Percentiles rank a stretch among this genome's conserved stretches.
These are phyloP conservation scores for Nesidiocoris tenuis DNA, from an alignment of 2,888 invertebrate species.

Conservation along the genomic window DNA sequence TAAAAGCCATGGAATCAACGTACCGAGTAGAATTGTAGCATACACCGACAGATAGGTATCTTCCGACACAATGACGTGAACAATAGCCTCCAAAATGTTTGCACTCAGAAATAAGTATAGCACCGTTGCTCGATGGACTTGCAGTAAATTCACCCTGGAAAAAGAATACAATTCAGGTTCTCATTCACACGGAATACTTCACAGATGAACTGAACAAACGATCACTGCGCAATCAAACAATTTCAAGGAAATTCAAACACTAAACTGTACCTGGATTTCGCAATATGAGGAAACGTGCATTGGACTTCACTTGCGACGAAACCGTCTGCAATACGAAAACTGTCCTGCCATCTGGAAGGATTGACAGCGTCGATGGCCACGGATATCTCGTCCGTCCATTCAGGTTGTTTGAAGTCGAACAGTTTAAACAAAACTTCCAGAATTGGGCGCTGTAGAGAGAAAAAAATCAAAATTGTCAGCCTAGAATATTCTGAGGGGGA, in stretches of 20 bases:
- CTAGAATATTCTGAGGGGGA: background rate
- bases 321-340: conserved; percentile 87
- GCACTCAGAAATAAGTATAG: conserved; percentile 85
- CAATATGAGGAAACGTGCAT: conserved; percentile 79
- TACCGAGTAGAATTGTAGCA: conserved; percentile 83
- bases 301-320: conserved; percentile 93
- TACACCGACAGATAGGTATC: conserved; percentile 88
- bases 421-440: conserved; percentile 89
- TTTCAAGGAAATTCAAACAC: background rate
- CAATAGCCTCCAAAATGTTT: conserved; percentile 82
- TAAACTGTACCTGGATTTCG: conserved; percentile 65
- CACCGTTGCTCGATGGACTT: conserved; percentile 85
- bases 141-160: conserved; percentile 81
- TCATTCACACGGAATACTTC: no score
- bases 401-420: conserved; percentile 70
- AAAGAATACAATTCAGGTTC: background rate
- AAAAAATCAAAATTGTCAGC: background rate
- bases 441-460: conserved; percentile 72
- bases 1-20: no score
- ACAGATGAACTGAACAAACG: no score
- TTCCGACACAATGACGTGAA: conserved; percentile 86
- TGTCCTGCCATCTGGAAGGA: conserved; percentile 71
- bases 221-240: no score
- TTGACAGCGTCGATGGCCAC: conserved; percentile 85
- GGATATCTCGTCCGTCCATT: conserved; percentile 90